A percentile compares a stretch with the other conserved stretches of the same genome.
Conservation (phyloP, 2,888 invertebrate genomes). For the Trilocha varians region DNA sequence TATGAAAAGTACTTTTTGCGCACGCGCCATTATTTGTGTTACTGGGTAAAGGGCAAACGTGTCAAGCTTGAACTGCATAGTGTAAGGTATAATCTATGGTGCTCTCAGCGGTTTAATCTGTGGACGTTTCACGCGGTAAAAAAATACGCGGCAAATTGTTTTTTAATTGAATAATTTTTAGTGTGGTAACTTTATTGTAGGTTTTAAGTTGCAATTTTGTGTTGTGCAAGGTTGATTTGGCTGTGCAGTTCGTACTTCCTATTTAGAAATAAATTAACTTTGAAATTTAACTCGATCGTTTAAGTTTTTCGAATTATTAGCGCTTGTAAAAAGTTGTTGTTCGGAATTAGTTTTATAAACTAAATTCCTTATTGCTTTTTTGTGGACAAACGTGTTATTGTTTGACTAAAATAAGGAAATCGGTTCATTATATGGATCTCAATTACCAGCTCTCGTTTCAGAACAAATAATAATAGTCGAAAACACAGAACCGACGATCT, state of each 20-base stretch:
- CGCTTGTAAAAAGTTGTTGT: neutral
- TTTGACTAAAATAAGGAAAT: no score
- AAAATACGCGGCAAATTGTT: constrained; percentile 22
- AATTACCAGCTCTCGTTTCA: no score
- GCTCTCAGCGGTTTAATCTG: constrained; percentile 28
- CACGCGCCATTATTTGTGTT: constrained; percentile 48
- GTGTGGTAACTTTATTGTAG: neutral
- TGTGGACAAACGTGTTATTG: no score
- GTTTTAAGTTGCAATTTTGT: neutral
- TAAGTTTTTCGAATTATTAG: neutral
- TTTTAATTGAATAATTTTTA: constrained; percentile 14
- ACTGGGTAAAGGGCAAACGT: constrained; percentile 66
- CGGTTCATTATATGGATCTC: no score
- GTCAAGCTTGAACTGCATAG: constrained; percentile 23
- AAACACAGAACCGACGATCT: no score
- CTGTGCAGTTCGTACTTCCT: neutral
- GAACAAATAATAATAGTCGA: no score
- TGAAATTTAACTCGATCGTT: neutral
- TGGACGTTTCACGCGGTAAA: constrained; percentile 19
- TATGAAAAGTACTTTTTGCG: constrained; percentile 37
- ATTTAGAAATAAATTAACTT: neutral
- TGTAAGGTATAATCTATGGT: constrained; percentile 19
- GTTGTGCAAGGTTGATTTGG: neutral
- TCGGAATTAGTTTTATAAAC: neutral
- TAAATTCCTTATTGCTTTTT: no score